Percentiles rank a stretch among this genome's conserved stretches.
Conservation (phyloP, 2,888 invertebrate species). For the Ferrisia virgata region DNA sequence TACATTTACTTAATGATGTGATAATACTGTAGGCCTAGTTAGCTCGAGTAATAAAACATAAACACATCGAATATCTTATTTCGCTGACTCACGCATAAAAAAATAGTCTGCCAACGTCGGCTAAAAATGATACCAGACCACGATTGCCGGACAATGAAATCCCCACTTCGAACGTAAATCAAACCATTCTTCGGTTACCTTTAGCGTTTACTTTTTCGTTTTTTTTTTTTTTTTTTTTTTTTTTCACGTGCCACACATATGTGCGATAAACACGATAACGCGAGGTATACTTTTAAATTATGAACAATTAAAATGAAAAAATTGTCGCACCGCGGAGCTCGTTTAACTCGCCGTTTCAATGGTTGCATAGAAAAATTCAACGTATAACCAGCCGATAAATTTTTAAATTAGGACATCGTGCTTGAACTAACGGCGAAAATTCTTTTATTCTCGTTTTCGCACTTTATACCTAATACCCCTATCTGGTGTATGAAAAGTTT, state of each 20-base stretch:
- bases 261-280: slow-evolving; percentile 6
- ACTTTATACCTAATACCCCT: background rate
- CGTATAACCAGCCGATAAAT: slow-evolving; percentile 18
- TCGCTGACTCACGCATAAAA: slow-evolving; percentile 8
- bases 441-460: slow-evolving; percentile 3
- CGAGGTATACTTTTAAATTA: slow-evolving; percentile 4
- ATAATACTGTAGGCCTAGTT: too few relatives aligned
- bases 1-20: background rate
- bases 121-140: slow-evolving; percentile 13
- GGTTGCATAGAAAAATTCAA: slow-evolving; percentile 2
- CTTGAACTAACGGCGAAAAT: background rate
- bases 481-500: background rate
- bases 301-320: slow-evolving; percentile 24
- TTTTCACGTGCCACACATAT: slow-evolving; percentile 1
- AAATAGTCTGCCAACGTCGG: background rate
- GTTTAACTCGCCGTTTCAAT: background rate
- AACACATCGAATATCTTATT: slow-evolving; percentile 21
- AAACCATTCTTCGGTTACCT: slow-evolving; percentile 12
- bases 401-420: slow-evolving; percentile 19
- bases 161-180: slow-evolving; percentile 24
- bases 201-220: background rate
- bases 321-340: slow-evolving; percentile 4
- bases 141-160: slow-evolving; percentile 21
- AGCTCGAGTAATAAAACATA: slow-evolving; percentile 15
- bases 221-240: background rate